These are phyloP conservation scores for Paralvinella palmiformis DNA, from an alignment of 1,140 invertebrate species.

Conservation along the genomic window DNA sequence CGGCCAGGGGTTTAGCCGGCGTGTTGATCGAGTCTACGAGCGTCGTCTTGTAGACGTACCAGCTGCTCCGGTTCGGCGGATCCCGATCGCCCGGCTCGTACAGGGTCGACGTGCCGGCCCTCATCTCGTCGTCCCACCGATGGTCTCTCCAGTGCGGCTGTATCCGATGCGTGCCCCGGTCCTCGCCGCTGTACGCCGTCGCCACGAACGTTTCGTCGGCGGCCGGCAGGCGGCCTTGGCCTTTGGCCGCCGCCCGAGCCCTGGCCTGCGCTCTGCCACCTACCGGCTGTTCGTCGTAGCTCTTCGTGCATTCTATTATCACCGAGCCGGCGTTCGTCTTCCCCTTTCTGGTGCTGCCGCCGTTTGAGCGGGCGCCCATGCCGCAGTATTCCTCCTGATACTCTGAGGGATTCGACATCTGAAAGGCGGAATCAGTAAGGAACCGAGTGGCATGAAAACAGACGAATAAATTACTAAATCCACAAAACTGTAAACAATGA, in stretches of 20 bases:
- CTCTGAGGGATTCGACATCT: too few relatives aligned
- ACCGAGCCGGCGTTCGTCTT: too few relatives aligned
- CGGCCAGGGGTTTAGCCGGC: constrained; percentile 6
- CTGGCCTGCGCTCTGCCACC: constrained; percentile 2
- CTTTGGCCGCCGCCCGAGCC: neutral
- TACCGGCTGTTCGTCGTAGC: constrained; percentile 15
- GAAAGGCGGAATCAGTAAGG: too few relatives aligned
- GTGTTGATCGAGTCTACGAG: constrained; percentile 14
- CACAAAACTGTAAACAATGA: too few relatives aligned
- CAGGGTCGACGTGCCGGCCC: constrained; percentile 12
- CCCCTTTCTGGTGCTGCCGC: too few relatives aligned
- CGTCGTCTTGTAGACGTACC: neutral
- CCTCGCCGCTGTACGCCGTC: neutral
- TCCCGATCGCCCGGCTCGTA: constrained; percentile 14
- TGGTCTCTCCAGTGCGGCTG: constrained; percentile 12
- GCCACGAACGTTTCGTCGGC: neutral
- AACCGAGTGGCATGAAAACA: too few relatives aligned
- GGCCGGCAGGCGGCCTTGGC: neutral
- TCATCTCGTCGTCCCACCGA: constrained; percentile 4
- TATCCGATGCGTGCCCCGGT: constrained; percentile 12
- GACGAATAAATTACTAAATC: too few relatives aligned
- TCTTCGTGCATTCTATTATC: constrained; percentile 17
- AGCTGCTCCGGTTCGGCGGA: constrained; percentile 5
- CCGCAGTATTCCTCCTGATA: too few relatives aligned
- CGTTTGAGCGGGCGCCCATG: too few relatives aligned